phyloP scores from a whole-genome alignment of 1,140 invertebrate species.

The Diorhabda elongata region DNA sequence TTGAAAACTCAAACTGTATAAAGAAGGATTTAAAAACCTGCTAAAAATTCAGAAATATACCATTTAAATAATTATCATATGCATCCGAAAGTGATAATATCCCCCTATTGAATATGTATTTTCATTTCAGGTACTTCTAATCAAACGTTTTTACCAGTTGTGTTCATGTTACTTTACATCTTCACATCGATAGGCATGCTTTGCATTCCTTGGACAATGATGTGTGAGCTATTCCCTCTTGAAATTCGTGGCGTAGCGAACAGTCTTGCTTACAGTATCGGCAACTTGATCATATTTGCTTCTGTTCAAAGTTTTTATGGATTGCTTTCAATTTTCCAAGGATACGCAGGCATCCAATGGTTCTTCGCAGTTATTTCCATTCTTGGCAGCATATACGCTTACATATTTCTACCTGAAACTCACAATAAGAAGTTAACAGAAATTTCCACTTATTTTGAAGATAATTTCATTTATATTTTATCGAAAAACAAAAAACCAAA shows the following conservation, averaged over 20 bases:
- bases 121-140: constrained; percentile 24
- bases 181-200: constrained; percentile 55
- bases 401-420: constrained; percentile 66
- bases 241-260: constrained; percentile 55
- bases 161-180: constrained; percentile 41
- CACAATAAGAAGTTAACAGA: constrained; percentile 64
- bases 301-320: constrained; percentile 52
- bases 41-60: no score
- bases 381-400: constrained; percentile 55
- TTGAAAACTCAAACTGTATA: no score
- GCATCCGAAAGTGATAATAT: no score
- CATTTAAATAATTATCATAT: no score
- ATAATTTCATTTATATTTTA: constrained; percentile 45
- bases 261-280: constrained; percentile 49
- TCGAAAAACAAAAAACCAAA: constrained; percentile 23
- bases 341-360: constrained; percentile 41
- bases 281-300: constrained; percentile 54
- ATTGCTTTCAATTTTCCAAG: constrained; percentile 36
- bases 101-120: neutral
- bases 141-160: constrained; percentile 30
- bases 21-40: no score
- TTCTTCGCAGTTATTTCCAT: constrained; percentile 64
- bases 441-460: constrained; percentile 59
- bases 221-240: constrained; percentile 58
- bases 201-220: constrained; percentile 62